phyloP scores from a whole-genome alignment of 1,140 invertebrate species.

The Philopotamus ludificatus region DNA sequence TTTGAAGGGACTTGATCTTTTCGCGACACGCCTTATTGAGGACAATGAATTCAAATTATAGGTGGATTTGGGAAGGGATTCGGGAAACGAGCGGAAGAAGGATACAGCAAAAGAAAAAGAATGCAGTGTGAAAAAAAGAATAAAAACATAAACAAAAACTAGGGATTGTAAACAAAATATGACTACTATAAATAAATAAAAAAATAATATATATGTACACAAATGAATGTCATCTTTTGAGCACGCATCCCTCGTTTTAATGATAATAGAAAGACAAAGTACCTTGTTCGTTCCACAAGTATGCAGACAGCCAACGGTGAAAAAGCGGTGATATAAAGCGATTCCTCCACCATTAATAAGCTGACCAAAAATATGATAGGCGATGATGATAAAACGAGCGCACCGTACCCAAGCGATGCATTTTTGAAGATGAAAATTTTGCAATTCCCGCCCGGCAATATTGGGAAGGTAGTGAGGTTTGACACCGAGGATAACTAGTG shows the following conservation, averaged over 20 bases:
- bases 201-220: conserved; percentile 15
- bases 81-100: conserved; percentile 45
- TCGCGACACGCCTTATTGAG: conserved; percentile 76
- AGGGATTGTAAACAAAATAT: conserved; percentile 39
- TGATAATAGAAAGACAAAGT: conserved; percentile 30
- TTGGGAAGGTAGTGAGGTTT: conserved; percentile 19
- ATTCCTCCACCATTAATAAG: conserved; percentile 35
- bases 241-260: conserved; percentile 38
- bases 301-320: conserved; percentile 36
- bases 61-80: conserved; percentile 44
- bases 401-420: conserved; percentile 30
- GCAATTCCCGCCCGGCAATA: conserved; percentile 24
- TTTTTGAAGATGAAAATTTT: conserved; percentile 6
- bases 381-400: conserved; percentile 35
- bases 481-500: too few species aligned
- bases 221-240: conserved; percentile 33
- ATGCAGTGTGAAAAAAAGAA: conserved; percentile 53
- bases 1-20: conserved; percentile 79
- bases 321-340: conserved; percentile 39
- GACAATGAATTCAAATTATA: conserved; percentile 51
- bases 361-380: conserved; percentile 33
- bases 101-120: conserved; percentile 67
- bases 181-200: conserved; percentile 25
- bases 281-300: conserved; percentile 34
- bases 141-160: conserved; percentile 36